phyloP scores from a whole-genome alignment of 2,888 invertebrate genomes.

The Epinotia nisella region DNA sequence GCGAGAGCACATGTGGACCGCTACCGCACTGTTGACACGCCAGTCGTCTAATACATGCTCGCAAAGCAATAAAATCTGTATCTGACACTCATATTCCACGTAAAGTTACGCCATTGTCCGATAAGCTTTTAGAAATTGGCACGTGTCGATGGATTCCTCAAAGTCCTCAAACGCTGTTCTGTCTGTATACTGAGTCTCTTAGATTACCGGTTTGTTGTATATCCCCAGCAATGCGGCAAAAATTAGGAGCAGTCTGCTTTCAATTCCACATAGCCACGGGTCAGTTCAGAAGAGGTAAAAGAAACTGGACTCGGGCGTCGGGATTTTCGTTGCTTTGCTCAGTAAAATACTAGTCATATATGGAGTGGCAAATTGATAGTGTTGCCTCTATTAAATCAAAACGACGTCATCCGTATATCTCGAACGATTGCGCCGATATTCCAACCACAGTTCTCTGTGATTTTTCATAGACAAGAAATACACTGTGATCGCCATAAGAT shows the following conservation, averaged over 20 bases:
- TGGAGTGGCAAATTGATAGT: neutral
- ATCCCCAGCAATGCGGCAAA: too few species aligned
- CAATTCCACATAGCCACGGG: too few species aligned
- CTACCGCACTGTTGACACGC: neutral
- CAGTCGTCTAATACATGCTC: neutral
- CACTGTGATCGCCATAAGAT: conserved; percentile 9
- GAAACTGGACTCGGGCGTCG: too few species aligned
- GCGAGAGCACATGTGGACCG: neutral
- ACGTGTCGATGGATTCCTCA: neutral
- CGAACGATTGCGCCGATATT: conserved; percentile 5
- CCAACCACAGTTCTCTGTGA: conserved; percentile 14
- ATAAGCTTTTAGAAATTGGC: neutral
- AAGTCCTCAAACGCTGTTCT: neutral
- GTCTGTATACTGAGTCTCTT: neutral
- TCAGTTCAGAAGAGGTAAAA: too few species aligned
- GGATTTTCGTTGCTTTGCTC: too few species aligned
- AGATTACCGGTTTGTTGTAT: too few species aligned
- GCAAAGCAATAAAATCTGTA: neutral
- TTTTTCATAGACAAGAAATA: conserved; percentile 25
- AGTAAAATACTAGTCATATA: neutral
- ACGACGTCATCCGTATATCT: neutral
- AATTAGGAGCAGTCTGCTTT: too few species aligned
- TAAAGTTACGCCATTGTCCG: too few species aligned
- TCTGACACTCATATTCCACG: too few species aligned
- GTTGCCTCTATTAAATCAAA: neutral